phyloP scores from a whole-genome alignment of 2,113 vertebrate genomes.

The Trogon surrucura region DNA sequence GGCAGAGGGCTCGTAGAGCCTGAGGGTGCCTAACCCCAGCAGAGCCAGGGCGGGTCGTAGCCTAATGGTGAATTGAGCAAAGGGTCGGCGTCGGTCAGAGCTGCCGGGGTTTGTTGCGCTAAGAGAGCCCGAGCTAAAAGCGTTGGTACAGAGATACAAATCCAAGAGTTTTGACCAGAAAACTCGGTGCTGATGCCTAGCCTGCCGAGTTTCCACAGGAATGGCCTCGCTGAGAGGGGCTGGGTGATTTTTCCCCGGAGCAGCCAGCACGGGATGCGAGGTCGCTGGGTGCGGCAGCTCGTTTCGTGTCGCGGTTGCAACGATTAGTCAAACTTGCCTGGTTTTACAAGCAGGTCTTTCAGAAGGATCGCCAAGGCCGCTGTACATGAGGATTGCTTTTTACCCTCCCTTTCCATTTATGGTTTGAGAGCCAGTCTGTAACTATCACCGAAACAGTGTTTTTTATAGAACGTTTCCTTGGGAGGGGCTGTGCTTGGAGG shows the following conservation, averaged over 20 bases:
- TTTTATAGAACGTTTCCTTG: not conserved
- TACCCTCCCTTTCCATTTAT: not conserved
- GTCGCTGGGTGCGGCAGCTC: not conserved
- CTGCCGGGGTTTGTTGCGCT: not conserved
- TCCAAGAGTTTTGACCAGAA: not conserved
- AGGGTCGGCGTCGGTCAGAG: not conserved
- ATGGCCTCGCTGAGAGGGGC: accelerated
- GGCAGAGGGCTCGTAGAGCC: accelerated
- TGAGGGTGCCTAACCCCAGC: not conserved
- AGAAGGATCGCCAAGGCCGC: not conserved
- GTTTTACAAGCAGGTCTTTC: not conserved
- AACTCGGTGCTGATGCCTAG: accelerated
- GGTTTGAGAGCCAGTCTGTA: not conserved
- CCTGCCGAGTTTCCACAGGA: not conserved
- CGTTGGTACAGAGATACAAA: not conserved
- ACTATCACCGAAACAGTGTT: not conserved
- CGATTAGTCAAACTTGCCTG: not conserved
- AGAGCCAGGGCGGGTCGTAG: not conserved
- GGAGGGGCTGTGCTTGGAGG: not conserved
- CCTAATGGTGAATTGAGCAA: not conserved
- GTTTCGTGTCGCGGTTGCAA: accelerated
- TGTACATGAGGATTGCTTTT: accelerated
- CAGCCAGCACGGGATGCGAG: accelerated
- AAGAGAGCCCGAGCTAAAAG: not conserved
- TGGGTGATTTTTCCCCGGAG: accelerated